These are phyloP conservation scores for Dryobates pubescens DNA, from an alignment of 2,797 vertebrate genomes.

Conservation along the genomic window DNA sequence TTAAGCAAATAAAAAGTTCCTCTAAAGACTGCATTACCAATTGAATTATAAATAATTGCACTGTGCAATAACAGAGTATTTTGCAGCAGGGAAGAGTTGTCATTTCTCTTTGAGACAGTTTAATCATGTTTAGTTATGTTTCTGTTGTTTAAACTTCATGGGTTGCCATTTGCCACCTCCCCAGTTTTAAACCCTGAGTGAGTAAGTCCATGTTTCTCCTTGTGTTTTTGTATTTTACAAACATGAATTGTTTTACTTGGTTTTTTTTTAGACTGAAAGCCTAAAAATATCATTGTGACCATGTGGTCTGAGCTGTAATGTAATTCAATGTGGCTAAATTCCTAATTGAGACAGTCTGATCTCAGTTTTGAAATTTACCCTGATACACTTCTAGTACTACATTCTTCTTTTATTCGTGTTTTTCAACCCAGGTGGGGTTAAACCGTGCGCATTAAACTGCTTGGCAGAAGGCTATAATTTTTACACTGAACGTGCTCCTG, in stretches of 20 bases:
- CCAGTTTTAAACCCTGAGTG: neutral
- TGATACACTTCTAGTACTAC: neutral
- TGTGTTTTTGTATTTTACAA: neutral
- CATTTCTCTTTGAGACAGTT: neutral
- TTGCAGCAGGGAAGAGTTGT: neutral
- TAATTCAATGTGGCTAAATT: neutral
- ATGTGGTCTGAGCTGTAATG: neutral
- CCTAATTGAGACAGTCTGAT: neutral
- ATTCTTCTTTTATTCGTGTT: neutral
- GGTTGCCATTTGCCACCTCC: neutral
- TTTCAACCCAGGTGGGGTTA: conserved; percentile 89
- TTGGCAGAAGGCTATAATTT: conserved; percentile 99
- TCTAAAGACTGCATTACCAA: neutral
- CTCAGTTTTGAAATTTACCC: neutral
- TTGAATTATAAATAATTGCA: neutral
- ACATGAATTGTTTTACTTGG: neutral
- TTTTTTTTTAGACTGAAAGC: neutral
- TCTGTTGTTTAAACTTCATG: neutral
- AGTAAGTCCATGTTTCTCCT: neutral
- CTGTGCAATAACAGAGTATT: neutral
- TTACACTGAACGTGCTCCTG: conserved; percentile 97
- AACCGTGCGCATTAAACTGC: conserved; percentile 97
- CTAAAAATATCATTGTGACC: neutral
- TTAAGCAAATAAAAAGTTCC: neutral
- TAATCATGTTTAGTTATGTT: neutral